Evolutionary conservation across 1,140 invertebrate genomes (phyloP).

Genomic region (Thalassaphorura encarpata): DNA sequence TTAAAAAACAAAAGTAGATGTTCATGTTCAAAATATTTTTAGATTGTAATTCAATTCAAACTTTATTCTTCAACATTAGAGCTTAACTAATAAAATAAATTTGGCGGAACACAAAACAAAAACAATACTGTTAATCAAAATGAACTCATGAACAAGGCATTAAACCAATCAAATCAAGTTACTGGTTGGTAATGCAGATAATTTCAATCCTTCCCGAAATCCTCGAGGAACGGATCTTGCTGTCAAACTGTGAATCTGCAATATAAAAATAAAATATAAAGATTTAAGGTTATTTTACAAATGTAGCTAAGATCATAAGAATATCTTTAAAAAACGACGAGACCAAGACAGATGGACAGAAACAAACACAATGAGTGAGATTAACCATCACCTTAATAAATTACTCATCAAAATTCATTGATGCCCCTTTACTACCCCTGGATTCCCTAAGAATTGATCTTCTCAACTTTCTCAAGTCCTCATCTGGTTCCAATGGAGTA

Average conservation of each 20-base stretch:
- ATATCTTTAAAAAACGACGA: background rate
- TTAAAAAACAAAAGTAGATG: no score
- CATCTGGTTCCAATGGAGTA: constrained; percentile 1
- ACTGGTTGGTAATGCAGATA: no score
- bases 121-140: no score
- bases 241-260: constrained; percentile 64
- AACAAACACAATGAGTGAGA: background rate
- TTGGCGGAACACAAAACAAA: no score
- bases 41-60: no score
- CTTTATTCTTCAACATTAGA: no score
- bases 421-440: constrained; percentile 4
- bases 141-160: no score
- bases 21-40: no score
- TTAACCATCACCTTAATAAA: background rate
- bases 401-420: background rate
- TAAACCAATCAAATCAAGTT: no score
- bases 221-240: constrained; percentile 65
- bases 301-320: background rate
- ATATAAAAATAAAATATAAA: constrained; percentile 6
- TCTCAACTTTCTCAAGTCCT: constrained; percentile 9
- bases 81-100: no score
- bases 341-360: background rate
- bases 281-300: background rate
- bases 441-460: constrained; percentile 11
- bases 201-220: constrained; percentile 54